Evolutionary conservation across 2,113 vertebrate species (phyloP).

Genomic region (Scatophagus argus): DNA sequence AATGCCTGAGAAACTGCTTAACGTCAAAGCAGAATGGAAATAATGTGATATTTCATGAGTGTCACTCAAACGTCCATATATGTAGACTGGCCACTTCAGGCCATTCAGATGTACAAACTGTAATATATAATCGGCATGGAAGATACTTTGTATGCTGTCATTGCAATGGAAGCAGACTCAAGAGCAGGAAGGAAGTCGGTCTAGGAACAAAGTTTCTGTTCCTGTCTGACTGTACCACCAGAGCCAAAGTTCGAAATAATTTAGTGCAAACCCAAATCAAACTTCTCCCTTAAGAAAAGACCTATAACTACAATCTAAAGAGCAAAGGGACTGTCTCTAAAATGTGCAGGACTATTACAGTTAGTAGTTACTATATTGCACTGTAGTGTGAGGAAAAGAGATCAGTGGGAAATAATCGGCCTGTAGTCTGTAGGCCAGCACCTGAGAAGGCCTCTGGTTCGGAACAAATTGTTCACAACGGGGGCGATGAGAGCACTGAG

Average conservation of each 20-base stretch:
- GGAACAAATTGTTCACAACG: conserved; percentile 34
- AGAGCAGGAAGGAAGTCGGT: conserved; percentile 45
- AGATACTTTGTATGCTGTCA: conserved; percentile 41
- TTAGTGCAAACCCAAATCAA: conserved; percentile 51
- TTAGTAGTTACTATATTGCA: conserved; percentile 69
- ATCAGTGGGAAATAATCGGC: conserved; percentile 29
- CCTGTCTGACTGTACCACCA: conserved; percentile 24
- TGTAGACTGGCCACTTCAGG: conserved; percentile 22
- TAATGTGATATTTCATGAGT: conserved; percentile 30
- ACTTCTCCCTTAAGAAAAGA: conserved; percentile 31
- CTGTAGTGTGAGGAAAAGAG: conserved; percentile 44
- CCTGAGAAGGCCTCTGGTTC: conserved; percentile 71
- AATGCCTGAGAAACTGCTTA: conserved; percentile 91
- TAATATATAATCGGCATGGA: conserved; percentile 25
- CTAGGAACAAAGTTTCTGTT: conserved; percentile 28
- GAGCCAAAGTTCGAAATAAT: conserved; percentile 13
- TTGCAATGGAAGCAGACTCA: conserved; percentile 56
- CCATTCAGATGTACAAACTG: conserved; percentile 34
- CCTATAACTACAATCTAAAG: conserved; percentile 42
- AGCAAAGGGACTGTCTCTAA: conserved; percentile 28
- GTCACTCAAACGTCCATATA: conserved; percentile 34
- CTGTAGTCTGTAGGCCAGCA: conserved; percentile 53
- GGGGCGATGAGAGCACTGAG: conserved; percentile 18
- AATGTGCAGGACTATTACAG: conserved; percentile 50
- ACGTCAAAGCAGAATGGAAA: conserved; percentile 65